Conservation (phyloP, 1,140 invertebrate genomes). For the Ditylenchus dipsaci region DNA sequence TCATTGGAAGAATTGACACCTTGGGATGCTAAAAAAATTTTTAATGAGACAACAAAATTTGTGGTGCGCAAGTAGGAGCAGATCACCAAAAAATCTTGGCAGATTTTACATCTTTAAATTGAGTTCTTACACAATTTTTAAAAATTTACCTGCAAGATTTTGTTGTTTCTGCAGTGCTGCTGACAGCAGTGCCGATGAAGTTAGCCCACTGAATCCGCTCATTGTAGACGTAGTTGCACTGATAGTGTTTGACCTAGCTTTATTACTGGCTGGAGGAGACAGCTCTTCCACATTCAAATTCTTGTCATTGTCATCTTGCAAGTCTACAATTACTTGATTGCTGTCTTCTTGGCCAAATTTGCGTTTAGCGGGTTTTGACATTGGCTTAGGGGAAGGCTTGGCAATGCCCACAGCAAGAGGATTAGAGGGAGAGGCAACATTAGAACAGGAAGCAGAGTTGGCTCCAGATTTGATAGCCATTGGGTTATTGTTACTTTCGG, state of each 20-base stretch:
- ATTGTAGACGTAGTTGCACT: background rate
- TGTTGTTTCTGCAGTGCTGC: background rate
- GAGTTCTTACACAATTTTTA: background rate
- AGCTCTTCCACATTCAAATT: background rate
- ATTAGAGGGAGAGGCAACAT: too few relatives aligned
- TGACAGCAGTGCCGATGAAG: background rate
- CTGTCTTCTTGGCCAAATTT: background rate
- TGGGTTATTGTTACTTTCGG: background rate
- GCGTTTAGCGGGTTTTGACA: background rate
- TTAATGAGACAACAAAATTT: background rate
- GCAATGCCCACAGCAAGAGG: too few relatives aligned
- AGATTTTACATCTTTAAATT: background rate
- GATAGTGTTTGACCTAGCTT: background rate
- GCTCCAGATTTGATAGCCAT: background rate
- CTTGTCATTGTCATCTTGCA: background rate
- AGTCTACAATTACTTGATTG: background rate
- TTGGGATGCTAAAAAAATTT: background rate
- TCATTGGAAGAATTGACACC: background rate
- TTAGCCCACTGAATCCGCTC: background rate
- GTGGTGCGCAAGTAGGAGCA: background rate
- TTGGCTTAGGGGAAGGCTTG: background rate
- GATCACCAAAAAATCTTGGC: background rate
- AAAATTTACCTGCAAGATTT: background rate
- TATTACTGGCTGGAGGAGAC: background rate
- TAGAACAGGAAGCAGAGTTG: too few relatives aligned